Conservation (phyloP, 2,888 invertebrate genomes). For the Agriopis leucophaearia region DNA sequence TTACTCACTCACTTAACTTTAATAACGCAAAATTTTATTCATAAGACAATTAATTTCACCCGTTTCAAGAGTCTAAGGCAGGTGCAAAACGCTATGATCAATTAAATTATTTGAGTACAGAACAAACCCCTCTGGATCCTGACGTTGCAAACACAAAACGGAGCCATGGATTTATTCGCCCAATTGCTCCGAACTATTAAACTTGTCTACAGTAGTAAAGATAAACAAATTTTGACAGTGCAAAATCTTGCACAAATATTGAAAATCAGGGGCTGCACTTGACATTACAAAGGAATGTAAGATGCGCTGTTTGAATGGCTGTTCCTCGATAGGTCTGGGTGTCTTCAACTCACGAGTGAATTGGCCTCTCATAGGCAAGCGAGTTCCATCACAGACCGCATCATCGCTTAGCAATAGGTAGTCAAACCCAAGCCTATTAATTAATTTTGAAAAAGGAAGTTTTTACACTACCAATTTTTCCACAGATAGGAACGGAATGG, state of each 20-base stretch:
- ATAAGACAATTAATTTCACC: conserved; percentile 43
- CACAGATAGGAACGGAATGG: too few species aligned
- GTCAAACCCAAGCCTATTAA: too few species aligned
- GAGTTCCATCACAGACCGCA: too few species aligned
- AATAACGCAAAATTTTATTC: conserved; percentile 20
- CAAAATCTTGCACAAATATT: conserved; percentile 8
- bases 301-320: too few species aligned
- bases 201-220: conserved; percentile 18
- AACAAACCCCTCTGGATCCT: conserved; percentile 55
- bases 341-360: too few species aligned
- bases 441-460: too few species aligned
- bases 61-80: conserved; percentile 36
- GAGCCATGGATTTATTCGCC: conserved; percentile 67
- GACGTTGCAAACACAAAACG: conserved; percentile 62
- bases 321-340: too few species aligned
- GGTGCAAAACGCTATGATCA: conserved; percentile 54
- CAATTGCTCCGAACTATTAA: conserved; percentile 60
- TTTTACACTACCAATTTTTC: too few species aligned
- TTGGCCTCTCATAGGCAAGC: too few species aligned
- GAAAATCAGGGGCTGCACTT: not conserved
- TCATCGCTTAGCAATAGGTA: too few species aligned
- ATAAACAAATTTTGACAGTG: conserved; percentile 11
- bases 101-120: conserved; percentile 63
- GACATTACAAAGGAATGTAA: too few species aligned
- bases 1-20: too few species aligned